Evolutionary conservation across 2,888 invertebrate genomes (phyloP).

Genomic region (Gonocerus acuteangulatus): DNA sequence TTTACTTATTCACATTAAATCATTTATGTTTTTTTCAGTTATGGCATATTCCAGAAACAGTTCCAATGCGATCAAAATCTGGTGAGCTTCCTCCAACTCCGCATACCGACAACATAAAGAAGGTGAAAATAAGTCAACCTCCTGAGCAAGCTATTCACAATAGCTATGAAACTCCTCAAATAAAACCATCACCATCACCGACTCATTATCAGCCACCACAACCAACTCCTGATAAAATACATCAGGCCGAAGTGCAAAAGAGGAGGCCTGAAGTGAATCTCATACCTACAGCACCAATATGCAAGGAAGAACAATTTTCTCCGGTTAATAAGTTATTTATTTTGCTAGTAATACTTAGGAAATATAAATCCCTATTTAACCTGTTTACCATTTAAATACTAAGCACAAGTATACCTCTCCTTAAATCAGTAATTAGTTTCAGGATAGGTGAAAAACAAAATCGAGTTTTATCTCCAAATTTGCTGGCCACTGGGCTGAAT

Average conservation of each 20-base stretch:
- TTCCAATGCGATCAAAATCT: conserved; percentile 14
- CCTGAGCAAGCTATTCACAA: not conserved
- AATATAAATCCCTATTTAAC: too few species aligned
- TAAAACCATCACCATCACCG: not conserved
- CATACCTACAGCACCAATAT: not conserved
- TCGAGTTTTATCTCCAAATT: too few species aligned
- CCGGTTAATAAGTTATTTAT: not conserved
- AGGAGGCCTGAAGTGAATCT: conserved; percentile 2
- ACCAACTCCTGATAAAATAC: not conserved
- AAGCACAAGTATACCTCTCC: too few species aligned
- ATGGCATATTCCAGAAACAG: conserved; percentile 43
- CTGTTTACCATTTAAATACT: too few species aligned
- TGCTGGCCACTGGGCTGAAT: too few species aligned
- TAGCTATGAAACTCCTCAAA: not conserved
- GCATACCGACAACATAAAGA: conserved; percentile 11
- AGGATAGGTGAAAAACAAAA: too few species aligned
- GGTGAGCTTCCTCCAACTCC: conserved; percentile 11
- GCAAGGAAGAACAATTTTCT: not conserved
- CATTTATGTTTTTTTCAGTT: not conserved
- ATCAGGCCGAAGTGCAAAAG: not conserved
- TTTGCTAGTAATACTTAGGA: not conserved
- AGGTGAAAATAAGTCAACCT: conserved; percentile 14
- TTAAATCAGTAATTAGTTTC: too few species aligned
- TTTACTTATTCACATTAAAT: too few species aligned
- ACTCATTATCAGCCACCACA: not conserved